Evolutionary conservation across 2,113 vertebrate genomes (phyloP).

Genomic region (Hippocampus zosterae): DNA sequence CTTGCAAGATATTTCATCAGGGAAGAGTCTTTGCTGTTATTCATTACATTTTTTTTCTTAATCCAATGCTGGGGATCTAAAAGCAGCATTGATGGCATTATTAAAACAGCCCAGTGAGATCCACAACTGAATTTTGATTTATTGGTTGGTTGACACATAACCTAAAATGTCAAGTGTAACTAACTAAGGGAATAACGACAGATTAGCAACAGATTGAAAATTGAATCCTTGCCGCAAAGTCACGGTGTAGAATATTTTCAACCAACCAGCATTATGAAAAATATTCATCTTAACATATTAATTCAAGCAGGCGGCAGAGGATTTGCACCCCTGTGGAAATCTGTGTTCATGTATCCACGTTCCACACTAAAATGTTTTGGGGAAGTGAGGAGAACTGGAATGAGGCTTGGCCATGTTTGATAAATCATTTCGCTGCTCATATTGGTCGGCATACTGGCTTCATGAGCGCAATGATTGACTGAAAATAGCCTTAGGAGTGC

Average conservation of each 20-base stretch:
- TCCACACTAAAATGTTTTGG: constrained; percentile 39
- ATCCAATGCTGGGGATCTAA: background rate
- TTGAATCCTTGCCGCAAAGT: background rate
- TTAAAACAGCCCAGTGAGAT: background rate
- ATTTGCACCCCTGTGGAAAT: constrained; percentile 49
- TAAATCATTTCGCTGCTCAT: constrained; percentile 60
- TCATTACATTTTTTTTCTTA: constrained; percentile 9
- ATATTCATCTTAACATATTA: constrained; percentile 32
- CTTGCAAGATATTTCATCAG: background rate
- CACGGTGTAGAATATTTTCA: constrained; percentile 40
- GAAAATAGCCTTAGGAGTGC: constrained; percentile 75
- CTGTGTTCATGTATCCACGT: constrained; percentile 52
- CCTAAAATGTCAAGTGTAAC: background rate
- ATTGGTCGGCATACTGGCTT: constrained; percentile 65
- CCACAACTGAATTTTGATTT: background rate
- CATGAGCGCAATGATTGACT: constrained; percentile 73
- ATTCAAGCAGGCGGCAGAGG: constrained; percentile 40
- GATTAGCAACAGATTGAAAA: background rate
- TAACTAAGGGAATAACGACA: background rate
- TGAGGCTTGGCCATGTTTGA: constrained; percentile 54
- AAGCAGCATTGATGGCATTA: background rate
- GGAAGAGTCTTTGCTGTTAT: background rate
- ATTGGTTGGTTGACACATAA: background rate
- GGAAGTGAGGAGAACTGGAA: constrained; percentile 63
- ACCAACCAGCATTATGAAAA: constrained; percentile 4